Evolutionary conservation across 1,140 invertebrate genomes (phyloP), one percentile per base, ranked within the genome.

Genomic region (Periplaneta americana): DNA sequence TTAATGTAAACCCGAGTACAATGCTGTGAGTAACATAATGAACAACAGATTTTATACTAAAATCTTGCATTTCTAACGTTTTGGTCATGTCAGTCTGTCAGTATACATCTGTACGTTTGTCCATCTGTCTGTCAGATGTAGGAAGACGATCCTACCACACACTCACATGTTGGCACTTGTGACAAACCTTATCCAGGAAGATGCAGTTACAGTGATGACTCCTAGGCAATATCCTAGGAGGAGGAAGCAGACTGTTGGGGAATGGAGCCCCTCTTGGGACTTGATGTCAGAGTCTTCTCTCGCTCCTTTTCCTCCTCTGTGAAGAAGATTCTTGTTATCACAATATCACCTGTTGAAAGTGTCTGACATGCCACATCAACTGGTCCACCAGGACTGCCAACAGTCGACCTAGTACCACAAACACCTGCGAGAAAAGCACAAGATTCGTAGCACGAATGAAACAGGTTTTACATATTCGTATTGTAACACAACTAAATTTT

Each of bases 311-410:
- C 88, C 79, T 86, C 89, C 82, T 96, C 94, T 76, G 93, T 92
- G 87, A 95, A 95, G 88, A 93, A 96, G 84, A 97, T 95, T 89
- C 95, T 96, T 75, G 96, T 97, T 83, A 97, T 96, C 34, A 97
- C 96, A 86, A 98, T 96, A 87, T 97, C 96, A 78, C 96, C 96
- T n/a, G 96, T 98, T 85, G 96, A 97, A 22, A 97, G 88, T 2
- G 96, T 98, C 87, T 98, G 96, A 80, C 93, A 94, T 34, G 91
- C 92, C 34, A 92, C 88, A 83, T 92, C 89, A 75, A 28, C 34
- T 28, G 28, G 22, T 13, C 77, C 77, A 39, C 34, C n/a, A 28
- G n/a, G 15, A 39, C 33, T 35, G 8, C 9, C 22, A 78, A 35
- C 76, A 34, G n/a, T 32, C 5, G 36, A 78, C 31, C 34, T 75